phyloP scores from a whole-genome alignment of 1,140 invertebrate species.

The Drosophila tristis region DNA sequence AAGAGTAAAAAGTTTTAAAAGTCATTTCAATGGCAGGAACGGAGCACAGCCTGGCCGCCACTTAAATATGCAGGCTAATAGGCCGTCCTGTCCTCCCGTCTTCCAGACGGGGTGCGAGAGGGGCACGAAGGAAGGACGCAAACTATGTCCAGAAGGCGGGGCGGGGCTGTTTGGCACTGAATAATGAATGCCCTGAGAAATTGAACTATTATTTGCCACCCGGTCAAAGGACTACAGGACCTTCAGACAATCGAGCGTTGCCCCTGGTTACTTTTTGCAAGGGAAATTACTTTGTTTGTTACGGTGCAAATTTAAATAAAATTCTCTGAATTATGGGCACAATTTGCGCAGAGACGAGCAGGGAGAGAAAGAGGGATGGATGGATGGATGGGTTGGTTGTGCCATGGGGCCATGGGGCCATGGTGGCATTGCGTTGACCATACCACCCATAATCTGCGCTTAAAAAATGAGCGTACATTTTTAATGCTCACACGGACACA shows the following conservation, averaged over 20 bases:
- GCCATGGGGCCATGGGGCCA: not conserved
- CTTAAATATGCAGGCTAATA: constrained; percentile 78
- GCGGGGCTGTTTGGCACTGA: not conserved
- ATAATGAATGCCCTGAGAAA: constrained; percentile 63
- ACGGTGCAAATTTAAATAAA: constrained; percentile 51
- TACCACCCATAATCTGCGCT: constrained; percentile 42
- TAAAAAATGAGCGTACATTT: constrained; percentile 60
- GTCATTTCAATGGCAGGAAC: constrained; percentile 61
- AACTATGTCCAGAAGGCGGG: constrained; percentile 15
- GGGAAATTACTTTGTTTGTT: not conserved
- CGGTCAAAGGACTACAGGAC: constrained; percentile 24
- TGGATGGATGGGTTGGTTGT: not conserved
- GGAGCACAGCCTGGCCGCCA: constrained; percentile 37
- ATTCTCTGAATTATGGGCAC: constrained; percentile 56
- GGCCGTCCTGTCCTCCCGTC: not conserved
- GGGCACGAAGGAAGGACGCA: constrained; percentile 1
- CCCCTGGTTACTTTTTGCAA: not conserved
- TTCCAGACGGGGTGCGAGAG: not conserved
- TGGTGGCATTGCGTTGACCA: constrained; percentile 15
- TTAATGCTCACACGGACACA: constrained; percentile 42
- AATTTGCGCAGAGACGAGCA: constrained; percentile 28
- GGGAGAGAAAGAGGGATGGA: not conserved
- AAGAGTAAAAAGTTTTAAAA: constrained; percentile 79
- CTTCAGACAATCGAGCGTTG: not conserved
- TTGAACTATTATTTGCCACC: constrained; percentile 73